phyloP scores from a whole-genome alignment of 1,140 invertebrate genomes.

The Nephotettix cincticeps region DNA sequence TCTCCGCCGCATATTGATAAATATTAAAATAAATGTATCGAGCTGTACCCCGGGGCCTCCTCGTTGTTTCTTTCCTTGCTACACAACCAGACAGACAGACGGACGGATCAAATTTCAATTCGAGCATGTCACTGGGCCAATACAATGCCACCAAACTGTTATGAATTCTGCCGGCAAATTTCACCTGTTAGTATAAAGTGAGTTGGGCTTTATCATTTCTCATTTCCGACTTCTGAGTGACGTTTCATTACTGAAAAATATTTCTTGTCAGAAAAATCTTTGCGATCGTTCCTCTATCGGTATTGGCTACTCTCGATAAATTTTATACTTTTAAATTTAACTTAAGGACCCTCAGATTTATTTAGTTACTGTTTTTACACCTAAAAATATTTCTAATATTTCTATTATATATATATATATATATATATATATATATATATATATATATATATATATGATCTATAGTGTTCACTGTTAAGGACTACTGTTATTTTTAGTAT shows the following conservation, averaged over 20 bases:
- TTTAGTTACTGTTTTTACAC: no score
- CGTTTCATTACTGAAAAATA: slow-evolving; percentile 6
- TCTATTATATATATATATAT: no score
- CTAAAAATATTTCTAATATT: no score
- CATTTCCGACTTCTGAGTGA: not conserved
- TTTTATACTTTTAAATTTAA: no score
- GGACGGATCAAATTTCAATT: not conserved
- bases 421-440: no score
- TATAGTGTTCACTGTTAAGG: no score
- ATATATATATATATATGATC: no score
- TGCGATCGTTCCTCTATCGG: no score
- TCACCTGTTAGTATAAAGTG: not conserved
- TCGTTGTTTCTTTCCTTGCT: not conserved
- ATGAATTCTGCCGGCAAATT: not conserved
- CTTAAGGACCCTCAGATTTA: no score
- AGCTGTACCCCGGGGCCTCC: not conserved
- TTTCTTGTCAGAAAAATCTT: not conserved
- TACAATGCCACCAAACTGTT: slow-evolving; percentile 9
- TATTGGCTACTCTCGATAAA: no score
- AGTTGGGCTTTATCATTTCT: not conserved
- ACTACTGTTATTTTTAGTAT: no score
- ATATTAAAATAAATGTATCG: slow-evolving; percentile 9
- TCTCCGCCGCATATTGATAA: not conserved
- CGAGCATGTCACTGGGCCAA: not conserved
- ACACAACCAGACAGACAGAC: not conserved